phyloP scores from a whole-genome alignment of 2,797 vertebrate species.

The Hylomyscus alleni region DNA sequence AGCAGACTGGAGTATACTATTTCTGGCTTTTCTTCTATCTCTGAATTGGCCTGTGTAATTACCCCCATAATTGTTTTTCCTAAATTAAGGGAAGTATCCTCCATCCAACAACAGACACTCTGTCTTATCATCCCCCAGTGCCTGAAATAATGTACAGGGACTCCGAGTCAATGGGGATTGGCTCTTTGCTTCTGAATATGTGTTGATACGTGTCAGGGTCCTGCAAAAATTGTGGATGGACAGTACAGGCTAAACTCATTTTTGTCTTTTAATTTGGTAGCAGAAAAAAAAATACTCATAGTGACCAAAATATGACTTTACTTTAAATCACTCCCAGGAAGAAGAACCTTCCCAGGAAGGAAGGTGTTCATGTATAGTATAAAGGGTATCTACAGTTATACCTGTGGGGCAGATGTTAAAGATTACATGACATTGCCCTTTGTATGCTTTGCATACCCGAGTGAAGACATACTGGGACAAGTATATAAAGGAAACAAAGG shows the following conservation, averaged over 20 bases:
- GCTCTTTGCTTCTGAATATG: conserved; percentile 11
- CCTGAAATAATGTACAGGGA: neutral
- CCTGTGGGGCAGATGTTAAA: conserved; percentile 29
- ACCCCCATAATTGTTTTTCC: conserved; percentile 76
- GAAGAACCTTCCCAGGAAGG: neutral
- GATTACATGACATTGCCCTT: neutral
- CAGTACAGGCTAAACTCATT: neutral
- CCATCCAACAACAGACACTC: conserved; percentile 84
- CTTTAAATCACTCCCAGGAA: neutral
- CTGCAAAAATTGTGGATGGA: accelerated
- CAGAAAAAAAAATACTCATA: neutral
- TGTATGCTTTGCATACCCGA: conserved; percentile 46
- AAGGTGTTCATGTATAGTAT: neutral
- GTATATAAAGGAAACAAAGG: neutral
- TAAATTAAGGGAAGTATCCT: conserved; percentile 49
- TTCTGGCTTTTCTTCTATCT: neutral
- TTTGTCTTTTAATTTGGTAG: neutral
- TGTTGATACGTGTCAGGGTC: accelerated
- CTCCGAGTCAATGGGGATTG: neutral
- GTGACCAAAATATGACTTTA: conserved; percentile 17
- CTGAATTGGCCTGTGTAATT: conserved; percentile 83
- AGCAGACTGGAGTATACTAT: neutral
- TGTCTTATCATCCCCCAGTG: conserved; percentile 87
- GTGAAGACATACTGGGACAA: neutral
- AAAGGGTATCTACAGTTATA: neutral